Evolutionary conservation across 2,797 vertebrate genomes (phyloP).

Genomic region (Fratercula arctica): DNA sequence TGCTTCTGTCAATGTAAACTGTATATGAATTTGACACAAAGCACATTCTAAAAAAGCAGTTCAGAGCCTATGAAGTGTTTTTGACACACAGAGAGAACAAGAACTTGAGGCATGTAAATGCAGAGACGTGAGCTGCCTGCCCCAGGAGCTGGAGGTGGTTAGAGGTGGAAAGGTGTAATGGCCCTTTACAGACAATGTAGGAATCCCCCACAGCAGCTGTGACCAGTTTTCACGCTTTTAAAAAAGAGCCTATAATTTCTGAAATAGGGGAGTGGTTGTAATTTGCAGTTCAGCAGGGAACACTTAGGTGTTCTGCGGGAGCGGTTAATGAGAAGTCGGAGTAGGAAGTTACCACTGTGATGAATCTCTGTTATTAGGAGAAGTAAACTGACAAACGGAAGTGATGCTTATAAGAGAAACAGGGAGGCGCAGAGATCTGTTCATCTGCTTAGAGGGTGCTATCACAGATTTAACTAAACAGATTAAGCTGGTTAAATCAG

Average conservation of each 20-base stretch:
- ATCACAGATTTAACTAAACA: not conserved
- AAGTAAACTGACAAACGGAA: not conserved
- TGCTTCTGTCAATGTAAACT: not conserved
- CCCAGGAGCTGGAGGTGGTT: not conserved
- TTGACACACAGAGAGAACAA: not conserved
- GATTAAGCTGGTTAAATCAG: not conserved
- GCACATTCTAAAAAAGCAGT: not conserved
- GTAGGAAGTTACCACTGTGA: not conserved
- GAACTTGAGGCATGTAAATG: not conserved
- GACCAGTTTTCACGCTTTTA: not conserved
- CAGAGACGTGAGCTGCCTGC: not conserved
- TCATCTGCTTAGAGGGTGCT: not conserved
- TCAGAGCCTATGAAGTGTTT: not conserved
- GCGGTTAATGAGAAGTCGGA: not conserved
- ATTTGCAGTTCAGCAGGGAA: conserved; percentile 27
- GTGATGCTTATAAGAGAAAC: not conserved
- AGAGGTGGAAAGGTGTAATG: not conserved
- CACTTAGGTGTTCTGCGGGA: not conserved
- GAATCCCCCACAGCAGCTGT: not conserved
- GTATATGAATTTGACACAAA: not conserved
- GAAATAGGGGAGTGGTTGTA: not conserved
- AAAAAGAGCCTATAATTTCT: not conserved
- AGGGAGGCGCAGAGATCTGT: not conserved
- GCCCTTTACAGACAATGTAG: not conserved
- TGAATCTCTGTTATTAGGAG: not conserved